Conservation (phyloP, 1,140 invertebrate genomes). For the Meloidogyne chitwoodi region DNA sequence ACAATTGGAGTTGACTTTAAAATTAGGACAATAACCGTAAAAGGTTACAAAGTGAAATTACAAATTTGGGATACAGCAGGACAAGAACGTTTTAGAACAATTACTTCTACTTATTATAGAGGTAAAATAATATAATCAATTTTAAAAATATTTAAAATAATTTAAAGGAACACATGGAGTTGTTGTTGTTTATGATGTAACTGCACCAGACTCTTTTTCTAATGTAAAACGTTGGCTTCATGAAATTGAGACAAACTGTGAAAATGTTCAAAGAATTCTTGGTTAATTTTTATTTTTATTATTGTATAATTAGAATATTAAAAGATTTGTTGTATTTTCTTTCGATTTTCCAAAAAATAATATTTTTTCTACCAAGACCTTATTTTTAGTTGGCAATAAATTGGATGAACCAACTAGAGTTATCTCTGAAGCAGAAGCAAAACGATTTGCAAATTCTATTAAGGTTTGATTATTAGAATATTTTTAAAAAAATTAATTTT, state of each 20-base stretch:
- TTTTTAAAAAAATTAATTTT: background rate
- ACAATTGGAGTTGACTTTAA: slow-evolving; percentile 99
- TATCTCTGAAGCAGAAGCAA: slow-evolving; percentile 90
- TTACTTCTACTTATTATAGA: slow-evolving; percentile 93
- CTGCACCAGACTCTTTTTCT: slow-evolving; percentile 94
- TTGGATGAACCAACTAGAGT: slow-evolving; percentile 95
- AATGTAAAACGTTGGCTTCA: slow-evolving; percentile 91
- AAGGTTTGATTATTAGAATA: slow-evolving; percentile 47
- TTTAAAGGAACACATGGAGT: background rate
- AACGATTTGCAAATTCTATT: slow-evolving; percentile 93
- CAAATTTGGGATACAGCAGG: slow-evolving; percentile 68
- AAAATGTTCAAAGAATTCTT: slow-evolving; percentile 96
- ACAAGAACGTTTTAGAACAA: slow-evolving; percentile 84
- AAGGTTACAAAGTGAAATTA: slow-evolving; percentile 89
- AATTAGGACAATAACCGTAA: slow-evolving; percentile 88
- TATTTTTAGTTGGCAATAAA: slow-evolving; percentile 91
- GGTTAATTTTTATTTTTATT: slow-evolving; percentile 69
- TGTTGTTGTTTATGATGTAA: slow-evolving; percentile 99
- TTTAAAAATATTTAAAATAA: slow-evolving; percentile 68
- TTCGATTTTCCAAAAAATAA: no score
- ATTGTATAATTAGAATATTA: no score
- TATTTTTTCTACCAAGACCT: no score
- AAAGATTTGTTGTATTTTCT: no score
- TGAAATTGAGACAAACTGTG: slow-evolving; percentile 99
- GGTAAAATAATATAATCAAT: slow-evolving; percentile 75